Conservation (phyloP, 1,140 invertebrate genomes). For the Eufriesea mexicana region DNA sequence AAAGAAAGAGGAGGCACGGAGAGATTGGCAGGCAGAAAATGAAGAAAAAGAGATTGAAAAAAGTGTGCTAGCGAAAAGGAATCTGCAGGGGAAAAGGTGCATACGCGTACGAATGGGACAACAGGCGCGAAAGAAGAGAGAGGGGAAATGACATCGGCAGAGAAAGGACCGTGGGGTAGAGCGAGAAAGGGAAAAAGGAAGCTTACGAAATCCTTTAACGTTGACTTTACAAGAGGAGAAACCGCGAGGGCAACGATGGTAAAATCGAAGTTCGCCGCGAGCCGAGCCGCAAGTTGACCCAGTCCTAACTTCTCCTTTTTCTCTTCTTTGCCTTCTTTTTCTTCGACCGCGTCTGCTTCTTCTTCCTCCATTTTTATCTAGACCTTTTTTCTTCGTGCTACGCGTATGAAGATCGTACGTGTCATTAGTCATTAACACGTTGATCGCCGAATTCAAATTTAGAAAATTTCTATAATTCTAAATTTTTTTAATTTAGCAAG, state of each 20-base stretch:
- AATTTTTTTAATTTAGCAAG: too few species aligned
- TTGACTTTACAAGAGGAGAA: conserved; percentile 53
- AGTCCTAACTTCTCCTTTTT: conserved; percentile 16
- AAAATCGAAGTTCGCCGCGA: conserved; percentile 52
- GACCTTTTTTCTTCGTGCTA: not conserved
- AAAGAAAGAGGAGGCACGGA: conserved; percentile 3
- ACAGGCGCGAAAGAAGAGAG: not conserved
- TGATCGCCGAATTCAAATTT: too few species aligned
- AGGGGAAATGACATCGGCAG: not conserved
- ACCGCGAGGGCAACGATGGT: conserved; percentile 37
- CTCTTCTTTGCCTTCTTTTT: not conserved
- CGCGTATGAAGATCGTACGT: not conserved
- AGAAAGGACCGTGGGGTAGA: conserved; percentile 1
- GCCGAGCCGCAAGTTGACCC: conserved; percentile 47
- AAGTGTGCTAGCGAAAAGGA: conserved; percentile 37
- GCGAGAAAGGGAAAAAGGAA: not conserved
- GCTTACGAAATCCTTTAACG: conserved; percentile 45
- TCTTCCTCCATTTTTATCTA: not conserved
- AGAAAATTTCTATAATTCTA: too few species aligned
- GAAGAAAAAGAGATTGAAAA: conserved; percentile 14
- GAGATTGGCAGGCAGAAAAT: conserved; percentile 50
- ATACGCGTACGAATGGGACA: not conserved
- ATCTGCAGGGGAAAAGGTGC: conserved; percentile 20
- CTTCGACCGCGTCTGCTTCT: not conserved
- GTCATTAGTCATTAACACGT: conserved; percentile 14